These are phyloP conservation scores for Brachionichthys hirsutus DNA, from an alignment of 2,113 vertebrate genomes.

Conservation along the genomic window DNA sequence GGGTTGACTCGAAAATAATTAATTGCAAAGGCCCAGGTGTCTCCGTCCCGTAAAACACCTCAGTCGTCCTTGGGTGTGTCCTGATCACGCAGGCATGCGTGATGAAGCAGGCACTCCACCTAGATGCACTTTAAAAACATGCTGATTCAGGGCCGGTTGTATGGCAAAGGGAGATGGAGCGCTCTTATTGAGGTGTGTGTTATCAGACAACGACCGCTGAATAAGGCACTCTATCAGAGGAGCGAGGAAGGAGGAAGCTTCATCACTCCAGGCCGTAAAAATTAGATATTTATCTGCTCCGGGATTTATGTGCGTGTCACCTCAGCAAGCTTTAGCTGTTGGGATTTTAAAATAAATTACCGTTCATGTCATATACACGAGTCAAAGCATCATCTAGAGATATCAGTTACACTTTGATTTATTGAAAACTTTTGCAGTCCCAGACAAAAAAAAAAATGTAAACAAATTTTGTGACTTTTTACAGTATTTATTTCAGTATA, in stretches of 20 bases:
- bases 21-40: neutral
- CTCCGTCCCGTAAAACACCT: slow-evolving; percentile 2
- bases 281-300: slow-evolving; percentile 52
- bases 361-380: too few relatives aligned
- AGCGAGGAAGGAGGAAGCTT: slow-evolving; percentile 25
- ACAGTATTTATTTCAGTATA: too few relatives aligned
- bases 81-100: slow-evolving; percentile 9
- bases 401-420: too few relatives aligned
- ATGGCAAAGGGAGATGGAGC: slow-evolving; percentile 46
- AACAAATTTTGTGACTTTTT: too few relatives aligned
- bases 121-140: slow-evolving; percentile 28
- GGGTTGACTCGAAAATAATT: neutral
- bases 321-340: slow-evolving; percentile 30
- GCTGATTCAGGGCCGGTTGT: slow-evolving; percentile 52
- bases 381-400: too few relatives aligned
- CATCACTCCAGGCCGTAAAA: slow-evolving; percentile 36
- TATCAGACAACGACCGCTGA: slow-evolving; percentile 37
- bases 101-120: slow-evolving; percentile 20
- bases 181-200: slow-evolving; percentile 17
- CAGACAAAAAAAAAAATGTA: too few relatives aligned
- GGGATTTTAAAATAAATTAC: slow-evolving; percentile 15
- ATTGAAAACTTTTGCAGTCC: too few relatives aligned
- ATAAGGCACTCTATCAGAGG: slow-evolving; percentile 42
- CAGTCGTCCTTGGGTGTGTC: slow-evolving; percentile 38
- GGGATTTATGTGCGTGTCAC: slow-evolving; percentile 46